Evolutionary conservation across 2,888 invertebrate genomes (phyloP), one percentile per base, ranked within the genome.

Genomic region (Ormyrus thymus): DNA sequence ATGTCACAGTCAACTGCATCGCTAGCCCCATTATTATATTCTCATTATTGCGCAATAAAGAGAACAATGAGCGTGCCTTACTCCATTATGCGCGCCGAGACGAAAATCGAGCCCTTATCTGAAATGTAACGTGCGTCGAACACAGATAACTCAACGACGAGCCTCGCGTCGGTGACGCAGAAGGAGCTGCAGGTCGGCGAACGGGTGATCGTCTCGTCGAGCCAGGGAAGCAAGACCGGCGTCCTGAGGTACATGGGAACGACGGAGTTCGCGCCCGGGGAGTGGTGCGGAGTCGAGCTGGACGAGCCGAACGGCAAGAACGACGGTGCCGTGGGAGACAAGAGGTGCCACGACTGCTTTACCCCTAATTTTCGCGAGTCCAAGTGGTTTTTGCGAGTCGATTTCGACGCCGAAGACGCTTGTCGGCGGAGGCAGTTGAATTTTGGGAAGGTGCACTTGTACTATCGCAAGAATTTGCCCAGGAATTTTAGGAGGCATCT

Each of bases 281-380:
- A 97, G 84, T 98, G 98, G 98, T 98, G 96, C 81, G 98, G 98
- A 45, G 95, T 99, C 29, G 98, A 98, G 90, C 92, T 99, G 84
- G 98, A 98, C 88, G 97, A 98, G 83, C 95, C 97, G 0, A 91
- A 95, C 79, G 99, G 99, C 73, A 98, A 98, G 91, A 98, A 99
- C 90, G 98, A 99, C 88, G 98, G 99, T 78, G 94, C 96, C 69
- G 97, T 98, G 51, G 96, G 95, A 83, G 98, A 97, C 75, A 95
- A 95, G 90, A 95, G 97, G 97, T 98, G 90, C 85, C 66, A 59
- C 56, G 45, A 10, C 43, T 13, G 5, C 13, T n/a, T 68, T 69
- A 61, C 55, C 68, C 61, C 6, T 1, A 1, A 1, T 29, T 29
- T 29, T 3, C 29, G 43, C 65, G 29, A 29, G 29, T 29, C 29